Evolutionary conservation across 2,888 invertebrate genomes (phyloP).

Genomic region (Pandemis heparana): DNA sequence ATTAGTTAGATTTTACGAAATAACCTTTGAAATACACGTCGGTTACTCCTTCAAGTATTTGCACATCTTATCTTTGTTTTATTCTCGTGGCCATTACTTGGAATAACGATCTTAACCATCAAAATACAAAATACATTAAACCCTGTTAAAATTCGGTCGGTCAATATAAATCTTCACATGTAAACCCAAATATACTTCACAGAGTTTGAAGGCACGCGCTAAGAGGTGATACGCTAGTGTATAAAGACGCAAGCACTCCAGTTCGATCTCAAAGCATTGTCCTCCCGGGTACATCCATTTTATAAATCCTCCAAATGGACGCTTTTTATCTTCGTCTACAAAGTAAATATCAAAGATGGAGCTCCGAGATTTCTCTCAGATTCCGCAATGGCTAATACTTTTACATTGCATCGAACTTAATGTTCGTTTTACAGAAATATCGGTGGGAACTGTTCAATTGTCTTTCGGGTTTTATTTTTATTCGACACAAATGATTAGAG

Average conservation of each 20-base stretch:
- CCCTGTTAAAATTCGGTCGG: neutral
- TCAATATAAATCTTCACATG: too few species aligned
- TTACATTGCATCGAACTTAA: constrained; percentile 36
- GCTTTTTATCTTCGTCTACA: constrained; percentile 67
- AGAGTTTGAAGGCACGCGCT: neutral
- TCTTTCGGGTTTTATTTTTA: constrained; percentile 30
- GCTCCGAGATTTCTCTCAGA: constrained; percentile 37
- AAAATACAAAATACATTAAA: too few species aligned
- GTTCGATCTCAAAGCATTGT: constrained; percentile 47
- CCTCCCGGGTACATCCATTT: constrained; percentile 61
- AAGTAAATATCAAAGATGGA: constrained; percentile 63
- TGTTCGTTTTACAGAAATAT: constrained; percentile 36
- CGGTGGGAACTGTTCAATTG: constrained; percentile 26
- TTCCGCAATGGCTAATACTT: constrained; percentile 38
- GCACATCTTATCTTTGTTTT: too few species aligned
- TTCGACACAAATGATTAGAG: constrained; percentile 24
- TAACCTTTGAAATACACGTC: too few species aligned
- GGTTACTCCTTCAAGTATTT: too few species aligned
- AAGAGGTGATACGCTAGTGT: neutral
- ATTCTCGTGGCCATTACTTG: too few species aligned
- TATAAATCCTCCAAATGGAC: constrained; percentile 61
- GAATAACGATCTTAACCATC: too few species aligned
- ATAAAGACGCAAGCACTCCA: constrained; percentile 14
- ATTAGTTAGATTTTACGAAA: too few species aligned
- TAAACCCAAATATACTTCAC: neutral